Conservation (phyloP, 2,888 invertebrate genomes). For the Leucophora obtusa region DNA sequence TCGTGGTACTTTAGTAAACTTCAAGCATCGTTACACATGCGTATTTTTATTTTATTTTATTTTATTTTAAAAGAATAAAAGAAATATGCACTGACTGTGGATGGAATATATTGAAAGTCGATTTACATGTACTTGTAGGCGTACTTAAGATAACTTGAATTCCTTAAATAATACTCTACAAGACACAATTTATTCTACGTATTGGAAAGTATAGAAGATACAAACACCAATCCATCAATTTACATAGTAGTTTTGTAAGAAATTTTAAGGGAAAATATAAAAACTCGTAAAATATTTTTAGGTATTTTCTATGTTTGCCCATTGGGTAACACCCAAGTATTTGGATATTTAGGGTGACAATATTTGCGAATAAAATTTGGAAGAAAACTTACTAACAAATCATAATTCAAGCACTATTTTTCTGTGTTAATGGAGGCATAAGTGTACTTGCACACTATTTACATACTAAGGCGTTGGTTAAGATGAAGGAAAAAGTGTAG, state of each 20-base stretch:
- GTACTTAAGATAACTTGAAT: conserved; percentile 76
- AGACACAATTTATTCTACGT: conserved; percentile 12
- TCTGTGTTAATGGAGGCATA: not conserved
- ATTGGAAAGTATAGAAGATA: not conserved
- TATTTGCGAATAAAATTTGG: too few relatives aligned
- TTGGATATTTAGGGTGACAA: too few relatives aligned
- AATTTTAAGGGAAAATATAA: too few relatives aligned
- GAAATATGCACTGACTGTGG: conserved; percentile 23
- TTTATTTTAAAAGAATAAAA: conserved; percentile 2
- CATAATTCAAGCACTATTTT: not conserved
- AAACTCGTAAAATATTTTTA: too few relatives aligned
- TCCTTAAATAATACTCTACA: conserved; percentile 66
- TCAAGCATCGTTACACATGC: conserved; percentile 66
- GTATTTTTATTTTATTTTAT: conserved; percentile 38
- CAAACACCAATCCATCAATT: not conserved
- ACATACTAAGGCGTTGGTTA: conserved; percentile 23
- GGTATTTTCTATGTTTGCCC: too few relatives aligned
- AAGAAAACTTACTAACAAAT: too few relatives aligned
- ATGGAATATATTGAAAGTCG: conserved; percentile 69
- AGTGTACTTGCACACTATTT: not conserved
- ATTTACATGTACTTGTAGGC: conserved; percentile 77
- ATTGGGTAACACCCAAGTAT: too few relatives aligned
- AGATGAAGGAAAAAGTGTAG: conserved; percentile 33
- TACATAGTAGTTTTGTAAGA: not conserved
- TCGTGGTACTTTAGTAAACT: not conserved